A percentile compares a stretch with the other conserved stretches of the same genome.
Conservation (phyloP, 1,140 invertebrate genomes). For the Cotesia typhae region DNA sequence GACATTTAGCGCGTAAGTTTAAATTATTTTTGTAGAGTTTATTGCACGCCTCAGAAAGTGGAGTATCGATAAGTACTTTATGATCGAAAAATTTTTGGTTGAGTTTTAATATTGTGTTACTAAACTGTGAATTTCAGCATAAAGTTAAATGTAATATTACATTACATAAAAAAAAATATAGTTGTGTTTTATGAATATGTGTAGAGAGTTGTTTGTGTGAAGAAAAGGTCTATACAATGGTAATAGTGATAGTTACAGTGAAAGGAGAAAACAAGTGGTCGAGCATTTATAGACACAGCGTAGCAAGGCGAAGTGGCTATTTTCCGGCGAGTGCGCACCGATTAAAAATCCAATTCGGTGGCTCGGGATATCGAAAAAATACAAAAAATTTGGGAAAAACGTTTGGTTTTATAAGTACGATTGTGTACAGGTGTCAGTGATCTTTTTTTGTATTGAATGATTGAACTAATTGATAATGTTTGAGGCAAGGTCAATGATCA, state of each 20-base stretch:
- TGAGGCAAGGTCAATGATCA: no score
- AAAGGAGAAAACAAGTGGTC: constrained; percentile 51
- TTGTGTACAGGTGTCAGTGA: not conserved
- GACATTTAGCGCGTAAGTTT: no score
- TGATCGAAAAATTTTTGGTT: no score
- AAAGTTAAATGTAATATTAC: no score
- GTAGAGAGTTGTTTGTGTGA: not conserved
- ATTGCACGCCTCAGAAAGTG: no score
- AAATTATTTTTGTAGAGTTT: no score
- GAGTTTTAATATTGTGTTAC: no score
- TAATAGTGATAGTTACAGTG: not conserved
- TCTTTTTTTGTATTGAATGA: no score
- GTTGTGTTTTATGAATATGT: not conserved
- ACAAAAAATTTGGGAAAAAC: constrained; percentile 17
- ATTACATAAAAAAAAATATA: no score
- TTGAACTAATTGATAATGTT: no score
- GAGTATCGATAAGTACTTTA: no score
- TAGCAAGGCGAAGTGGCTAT: constrained; percentile 62
- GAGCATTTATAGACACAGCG: constrained; percentile 53
- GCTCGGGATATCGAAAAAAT: constrained; percentile 24
- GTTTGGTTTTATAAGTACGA: not conserved
- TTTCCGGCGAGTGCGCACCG: constrained; percentile 65
- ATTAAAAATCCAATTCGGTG: constrained; percentile 64
- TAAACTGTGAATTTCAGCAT: no score
- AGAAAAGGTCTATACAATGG: not conserved